Conservation (phyloP, 2,113 vertebrate species). For the Potamarius usumacintae region DNA sequence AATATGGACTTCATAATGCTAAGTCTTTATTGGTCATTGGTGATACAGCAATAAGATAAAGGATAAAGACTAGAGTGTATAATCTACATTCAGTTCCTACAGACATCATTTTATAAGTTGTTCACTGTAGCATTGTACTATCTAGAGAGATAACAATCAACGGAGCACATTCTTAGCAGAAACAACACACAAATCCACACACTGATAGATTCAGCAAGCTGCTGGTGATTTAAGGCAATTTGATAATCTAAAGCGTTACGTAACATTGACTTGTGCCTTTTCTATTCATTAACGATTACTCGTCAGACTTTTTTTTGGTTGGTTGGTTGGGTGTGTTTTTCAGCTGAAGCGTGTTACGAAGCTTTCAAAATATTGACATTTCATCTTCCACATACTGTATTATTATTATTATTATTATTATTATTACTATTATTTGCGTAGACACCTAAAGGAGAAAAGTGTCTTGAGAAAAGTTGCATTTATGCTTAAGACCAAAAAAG, state of each 20-base stretch:
- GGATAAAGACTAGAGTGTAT: conserved; percentile 65
- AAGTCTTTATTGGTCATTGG: conserved; percentile 76
- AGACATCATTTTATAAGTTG: conserved; percentile 48
- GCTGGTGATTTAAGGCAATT: conserved; percentile 81
- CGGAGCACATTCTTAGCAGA: conserved; percentile 61
- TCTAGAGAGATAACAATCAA: conserved; percentile 55
- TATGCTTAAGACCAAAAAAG: not conserved
- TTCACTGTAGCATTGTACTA: conserved; percentile 51
- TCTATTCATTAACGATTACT: conserved; percentile 42
- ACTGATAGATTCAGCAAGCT: conserved; percentile 62
- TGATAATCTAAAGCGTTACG: conserved; percentile 67
- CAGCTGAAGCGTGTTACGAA: conserved; percentile 12
- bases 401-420: no score
- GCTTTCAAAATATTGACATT: conserved; percentile 28
- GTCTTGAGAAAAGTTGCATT: not conserved
- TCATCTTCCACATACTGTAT: conserved; percentile 1
- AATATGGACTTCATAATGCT: conserved; percentile 57
- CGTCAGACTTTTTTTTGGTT: conserved; percentile 2
- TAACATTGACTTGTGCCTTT: conserved; percentile 40
- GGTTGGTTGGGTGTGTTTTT: conserved; percentile 27
- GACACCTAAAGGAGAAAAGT: not conserved
- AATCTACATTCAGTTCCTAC: conserved; percentile 73
- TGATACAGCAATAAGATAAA: conserved; percentile 67
- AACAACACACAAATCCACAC: conserved; percentile 64
- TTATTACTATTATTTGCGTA: not conserved